Evolutionary conservation across 1,140 invertebrate species (phyloP).

Genomic region (Linepithema humile): DNA sequence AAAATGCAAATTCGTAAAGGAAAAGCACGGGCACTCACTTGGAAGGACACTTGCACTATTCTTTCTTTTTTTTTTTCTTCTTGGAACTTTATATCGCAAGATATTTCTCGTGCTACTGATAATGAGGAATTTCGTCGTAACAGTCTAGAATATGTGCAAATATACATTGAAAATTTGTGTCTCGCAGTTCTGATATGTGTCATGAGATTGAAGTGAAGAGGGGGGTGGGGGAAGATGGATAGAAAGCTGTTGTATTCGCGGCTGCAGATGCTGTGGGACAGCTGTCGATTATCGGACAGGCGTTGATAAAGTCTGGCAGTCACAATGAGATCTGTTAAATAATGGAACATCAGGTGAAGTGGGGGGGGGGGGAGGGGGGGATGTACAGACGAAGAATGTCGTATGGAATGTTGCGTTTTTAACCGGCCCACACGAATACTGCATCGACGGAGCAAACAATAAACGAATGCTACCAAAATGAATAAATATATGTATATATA

Average conservation of each 20-base stretch:
- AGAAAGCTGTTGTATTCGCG: neutral
- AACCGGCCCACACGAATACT: constrained; percentile 59
- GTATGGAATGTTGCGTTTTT: constrained; percentile 64
- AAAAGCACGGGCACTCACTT: constrained; percentile 37
- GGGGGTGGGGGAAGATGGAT: neutral
- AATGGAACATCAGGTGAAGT: constrained; percentile 6
- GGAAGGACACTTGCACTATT: constrained; percentile 53
- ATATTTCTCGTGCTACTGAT: constrained; percentile 14
- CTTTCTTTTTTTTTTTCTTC: constrained; percentile 9
- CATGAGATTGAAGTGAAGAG: constrained; percentile 3
- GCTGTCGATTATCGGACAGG: neutral
- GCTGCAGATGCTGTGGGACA: neutral
- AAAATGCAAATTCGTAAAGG: constrained; percentile 35
- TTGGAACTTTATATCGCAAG: constrained; percentile 35
- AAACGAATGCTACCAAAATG: constrained; percentile 59
- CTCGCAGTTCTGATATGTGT: constrained; percentile 41
- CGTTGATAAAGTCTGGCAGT: constrained; percentile 28
- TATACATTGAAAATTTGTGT: constrained; percentile 30
- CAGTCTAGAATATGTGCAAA: constrained; percentile 42
- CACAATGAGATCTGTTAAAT: constrained; percentile 49
- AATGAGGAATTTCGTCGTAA: constrained; percentile 9
- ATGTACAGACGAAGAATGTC: constrained; percentile 54
- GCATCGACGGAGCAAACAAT: constrained; percentile 50
- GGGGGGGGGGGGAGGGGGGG: constrained; percentile 1
- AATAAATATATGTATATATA: constrained; percentile 69